These are phyloP conservation scores for Aplysina aerophoba DNA, from an alignment of 37 sponge, comb jelly and placozoan genomes.

Conservation along the genomic window DNA sequence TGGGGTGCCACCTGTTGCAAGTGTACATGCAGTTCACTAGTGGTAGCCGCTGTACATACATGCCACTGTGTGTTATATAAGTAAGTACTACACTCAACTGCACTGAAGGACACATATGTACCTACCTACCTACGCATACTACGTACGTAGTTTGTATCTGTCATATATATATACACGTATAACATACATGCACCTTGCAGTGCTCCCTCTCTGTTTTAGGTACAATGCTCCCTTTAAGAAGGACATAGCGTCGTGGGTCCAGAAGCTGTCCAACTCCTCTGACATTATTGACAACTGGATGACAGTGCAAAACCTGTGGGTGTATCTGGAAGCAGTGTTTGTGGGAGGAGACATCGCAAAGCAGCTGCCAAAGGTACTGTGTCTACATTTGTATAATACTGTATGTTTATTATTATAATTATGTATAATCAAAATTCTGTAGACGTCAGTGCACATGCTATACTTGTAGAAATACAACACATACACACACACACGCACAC, in stretches of 20 bases:
- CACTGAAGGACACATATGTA: too few relatives aligned
- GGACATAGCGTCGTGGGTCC: constrained; percentile 92
- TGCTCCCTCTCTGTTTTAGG: constrained; percentile 49
- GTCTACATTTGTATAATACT: neutral
- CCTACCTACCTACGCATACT: too few relatives aligned
- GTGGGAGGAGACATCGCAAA: constrained; percentile 99
- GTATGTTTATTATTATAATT: too few relatives aligned
- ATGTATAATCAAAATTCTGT: too few relatives aligned
- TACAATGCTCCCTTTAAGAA: constrained; percentile 97
- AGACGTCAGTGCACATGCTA: neutral
- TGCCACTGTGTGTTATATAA: too few relatives aligned
- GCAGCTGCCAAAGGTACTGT: constrained; percentile 93
- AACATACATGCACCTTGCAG: too few relatives aligned
- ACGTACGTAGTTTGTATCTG: too few relatives aligned
- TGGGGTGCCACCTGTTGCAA: too few relatives aligned
- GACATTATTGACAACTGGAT: constrained; percentile 99
- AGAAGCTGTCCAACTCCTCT: constrained; percentile 92
- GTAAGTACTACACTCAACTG: too few relatives aligned
- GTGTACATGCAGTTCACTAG: too few relatives aligned
- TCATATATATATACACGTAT: too few relatives aligned
- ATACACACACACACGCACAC: neutral
- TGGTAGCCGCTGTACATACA: neutral
- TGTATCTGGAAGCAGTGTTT: constrained; percentile 98
- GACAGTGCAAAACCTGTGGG: constrained; percentile 97
- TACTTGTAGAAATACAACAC: neutral